Base-by-base conservation (phyloP, 2,888 invertebrate genomes). In the Argyresthia albistria region DNA sequence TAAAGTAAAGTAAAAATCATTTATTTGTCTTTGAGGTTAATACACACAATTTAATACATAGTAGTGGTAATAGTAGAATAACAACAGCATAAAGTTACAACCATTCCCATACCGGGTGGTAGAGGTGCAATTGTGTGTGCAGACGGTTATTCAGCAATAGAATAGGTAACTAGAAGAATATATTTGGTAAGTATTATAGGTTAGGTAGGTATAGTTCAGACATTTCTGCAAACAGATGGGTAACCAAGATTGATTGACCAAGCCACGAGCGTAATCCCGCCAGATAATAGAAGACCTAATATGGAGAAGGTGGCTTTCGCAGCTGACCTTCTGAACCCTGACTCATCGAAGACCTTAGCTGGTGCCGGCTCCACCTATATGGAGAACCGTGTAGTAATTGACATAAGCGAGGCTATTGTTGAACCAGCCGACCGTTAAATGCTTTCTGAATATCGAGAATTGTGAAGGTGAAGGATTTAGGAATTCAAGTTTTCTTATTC, bases 301-400 rank as follows among this genome's bases (percentile, higher is more conserved):
- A 69, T 54, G 69, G 71, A 58, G 46, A 51, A 53, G 53, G 36
- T 46, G 57, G 59, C 70, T 77, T 75, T 76, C 67, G 65, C 66
- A 56, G 15, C 51, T 62, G 72, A 69, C 79, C 80, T 76, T 76
- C 70, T 65, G 50, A 54, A 58, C 56, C 55, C 59, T 70, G 73
- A 74, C 60, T 71, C 73, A 70, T 54, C 55, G 52, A 54, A 35
- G 12, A 9, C n/a, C 14, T 8, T 35, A 35, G 12, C 51, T 16
- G 11, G n/a, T 11, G 47, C 11, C 35, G 7, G 15, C 16, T 10
- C 8, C 42, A 25, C 50, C 12, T 11, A 43, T 50, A 50, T 43
- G 50, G 50, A 50, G 35, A 50, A 25, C 50, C 25, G 25, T 50
- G 43, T 35, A 9, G 48, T 48, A 50, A 50, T 50, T 43, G 42